Conservation (phyloP, 1,140 invertebrate genomes). For the Holcopasites calliopsidis region DNA sequence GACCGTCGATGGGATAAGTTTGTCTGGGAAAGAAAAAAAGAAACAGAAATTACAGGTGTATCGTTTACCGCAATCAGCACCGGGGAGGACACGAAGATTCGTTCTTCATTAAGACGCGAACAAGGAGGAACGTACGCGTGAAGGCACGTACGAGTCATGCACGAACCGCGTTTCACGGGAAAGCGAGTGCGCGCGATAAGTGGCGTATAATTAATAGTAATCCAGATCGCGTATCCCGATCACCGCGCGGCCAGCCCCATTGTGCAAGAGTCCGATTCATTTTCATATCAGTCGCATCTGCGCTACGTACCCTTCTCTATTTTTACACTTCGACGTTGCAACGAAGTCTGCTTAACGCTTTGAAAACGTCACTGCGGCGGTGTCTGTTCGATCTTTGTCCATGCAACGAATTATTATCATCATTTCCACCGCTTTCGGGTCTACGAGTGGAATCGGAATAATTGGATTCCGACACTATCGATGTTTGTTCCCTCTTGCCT, state of each 20-base stretch:
- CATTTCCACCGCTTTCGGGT: too few relatives aligned
- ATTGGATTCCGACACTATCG: too few relatives aligned
- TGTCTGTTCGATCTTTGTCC: too few relatives aligned
- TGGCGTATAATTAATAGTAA: constrained; percentile 41
- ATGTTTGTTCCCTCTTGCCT: too few relatives aligned
- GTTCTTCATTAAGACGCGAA: background rate
- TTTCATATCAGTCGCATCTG: constrained; percentile 31
- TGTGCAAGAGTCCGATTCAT: constrained; percentile 22
- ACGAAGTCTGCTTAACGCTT: background rate
- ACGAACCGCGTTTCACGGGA: background rate
- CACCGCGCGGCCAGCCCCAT: background rate
- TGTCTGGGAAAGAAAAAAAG: background rate
- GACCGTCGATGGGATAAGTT: background rate
- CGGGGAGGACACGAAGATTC: background rate
- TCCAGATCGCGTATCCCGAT: constrained; percentile 21
- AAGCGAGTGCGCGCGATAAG: background rate
- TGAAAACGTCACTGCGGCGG: too few relatives aligned
- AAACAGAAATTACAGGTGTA: background rate
- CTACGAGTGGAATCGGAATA: too few relatives aligned
- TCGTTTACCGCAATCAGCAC: background rate
- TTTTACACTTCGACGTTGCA: too few relatives aligned
- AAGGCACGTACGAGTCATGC: background rate
- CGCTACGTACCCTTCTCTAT: background rate
- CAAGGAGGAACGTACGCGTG: background rate
- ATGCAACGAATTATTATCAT: too few relatives aligned